Conservation (phyloP, 2,113 vertebrate species). For the Ovis canadensis region DNA sequence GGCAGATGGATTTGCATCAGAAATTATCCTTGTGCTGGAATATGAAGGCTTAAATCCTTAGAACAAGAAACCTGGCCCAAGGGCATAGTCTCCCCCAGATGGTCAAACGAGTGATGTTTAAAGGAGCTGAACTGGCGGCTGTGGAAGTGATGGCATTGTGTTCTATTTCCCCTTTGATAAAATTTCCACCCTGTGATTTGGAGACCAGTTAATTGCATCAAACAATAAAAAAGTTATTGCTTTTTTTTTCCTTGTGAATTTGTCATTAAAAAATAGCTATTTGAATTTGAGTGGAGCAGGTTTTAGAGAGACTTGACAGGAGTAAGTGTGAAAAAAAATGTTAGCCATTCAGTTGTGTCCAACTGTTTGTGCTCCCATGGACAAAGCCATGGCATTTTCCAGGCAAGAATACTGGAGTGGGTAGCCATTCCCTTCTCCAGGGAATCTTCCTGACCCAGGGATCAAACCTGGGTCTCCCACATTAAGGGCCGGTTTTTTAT, state of each 20-base stretch:
- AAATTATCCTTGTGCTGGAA: background rate
- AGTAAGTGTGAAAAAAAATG: background rate
- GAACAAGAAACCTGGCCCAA: background rate
- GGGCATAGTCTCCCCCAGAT: background rate
- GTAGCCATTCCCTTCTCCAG: background rate
- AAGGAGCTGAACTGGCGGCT: background rate
- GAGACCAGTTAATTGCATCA: background rate
- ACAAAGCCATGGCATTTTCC: background rate
- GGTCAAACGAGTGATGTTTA: background rate
- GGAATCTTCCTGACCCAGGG: background rate
- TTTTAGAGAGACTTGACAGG: background rate
- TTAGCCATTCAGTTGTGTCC: background rate
- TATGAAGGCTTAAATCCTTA: background rate
- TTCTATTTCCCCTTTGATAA: background rate
- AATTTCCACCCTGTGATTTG: background rate
- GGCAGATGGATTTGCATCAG: background rate
- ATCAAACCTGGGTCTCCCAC: background rate
- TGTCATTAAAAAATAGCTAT: background rate
- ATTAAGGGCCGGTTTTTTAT: background rate
- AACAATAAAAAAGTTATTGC: background rate
- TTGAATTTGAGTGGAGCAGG: background rate
- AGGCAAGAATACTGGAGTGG: background rate
- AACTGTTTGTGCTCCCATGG: background rate
- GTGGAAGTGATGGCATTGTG: background rate
- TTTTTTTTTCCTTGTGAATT: constrained; percentile 18